These are phyloP conservation scores for Synanceia verrucosa DNA, from an alignment of 2,797 vertebrate species.

Conservation along the genomic window DNA sequence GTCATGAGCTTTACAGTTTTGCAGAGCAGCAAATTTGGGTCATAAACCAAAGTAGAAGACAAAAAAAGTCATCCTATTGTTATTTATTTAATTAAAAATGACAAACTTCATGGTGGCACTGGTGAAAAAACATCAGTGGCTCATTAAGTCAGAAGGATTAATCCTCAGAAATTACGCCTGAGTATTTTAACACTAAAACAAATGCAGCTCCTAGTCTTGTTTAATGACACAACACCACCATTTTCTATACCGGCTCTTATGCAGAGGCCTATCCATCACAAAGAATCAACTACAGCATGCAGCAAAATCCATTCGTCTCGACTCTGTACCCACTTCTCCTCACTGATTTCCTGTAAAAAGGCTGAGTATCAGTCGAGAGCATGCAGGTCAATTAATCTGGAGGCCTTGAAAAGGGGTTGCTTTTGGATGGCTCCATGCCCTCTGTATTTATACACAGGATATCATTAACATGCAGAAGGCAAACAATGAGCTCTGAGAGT, in stretches of 20 bases:
- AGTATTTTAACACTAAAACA: constrained; percentile 50
- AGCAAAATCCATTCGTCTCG: constrained; percentile 17
- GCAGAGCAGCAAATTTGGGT: too few relatives aligned
- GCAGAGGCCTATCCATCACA: constrained; percentile 11
- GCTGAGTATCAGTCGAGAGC: constrained; percentile 19
- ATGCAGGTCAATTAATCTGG: constrained; percentile 51
- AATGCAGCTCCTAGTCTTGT: constrained; percentile 40
- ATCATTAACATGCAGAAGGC: constrained; percentile 69
- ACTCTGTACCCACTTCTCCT: constrained; percentile 6
- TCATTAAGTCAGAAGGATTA: neutral
- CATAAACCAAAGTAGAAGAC: too few relatives aligned
- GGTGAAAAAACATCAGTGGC: neutral
- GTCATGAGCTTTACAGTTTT: too few relatives aligned
- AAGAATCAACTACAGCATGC: constrained; percentile 2
- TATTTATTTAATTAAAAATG: neutral
- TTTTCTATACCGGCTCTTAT: constrained; percentile 1
- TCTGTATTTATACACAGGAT: constrained; percentile 60
- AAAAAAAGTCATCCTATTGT: too few relatives aligned
- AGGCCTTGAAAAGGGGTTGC: constrained; percentile 38
- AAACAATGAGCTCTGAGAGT: constrained; percentile 54
- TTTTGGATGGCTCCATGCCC: constrained; percentile 33
- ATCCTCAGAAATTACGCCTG: constrained; percentile 55
- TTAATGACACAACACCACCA: constrained; percentile 32
- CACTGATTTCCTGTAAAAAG: constrained; percentile 28
- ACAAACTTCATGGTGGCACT: neutral